Evolutionary conservation across 2,113 vertebrate genomes (phyloP), one percentile per base, ranked within the genome.

Genomic region (Patagioenas fasciata): DNA sequence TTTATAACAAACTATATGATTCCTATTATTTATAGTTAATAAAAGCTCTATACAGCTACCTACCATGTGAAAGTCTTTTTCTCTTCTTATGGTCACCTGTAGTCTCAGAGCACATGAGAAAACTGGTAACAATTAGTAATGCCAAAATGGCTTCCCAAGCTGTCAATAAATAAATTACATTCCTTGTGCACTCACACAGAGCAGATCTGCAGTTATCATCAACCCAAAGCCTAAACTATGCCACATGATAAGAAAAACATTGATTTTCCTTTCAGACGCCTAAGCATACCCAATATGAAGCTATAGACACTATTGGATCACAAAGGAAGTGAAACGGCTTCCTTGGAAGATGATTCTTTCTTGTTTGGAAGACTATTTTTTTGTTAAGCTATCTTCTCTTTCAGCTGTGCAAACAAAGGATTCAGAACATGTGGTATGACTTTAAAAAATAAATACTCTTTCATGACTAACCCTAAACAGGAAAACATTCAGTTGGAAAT

Each of bases 321-420:
- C 53, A 78, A 92, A 91, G 29, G 44, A 85, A 85, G 21, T 51
- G 66, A 92, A 82, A 95, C 15, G 40, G 25, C 51, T 77, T 21
- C 42, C 83, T 96, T 88, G 61, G 85, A 95, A 96, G 72, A 93
- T 15, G 40, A 53, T 53, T 81, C 12, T 79, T 94, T 91, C 48
- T 64, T 88, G 34, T 80, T 72, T 93, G 78, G 93, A 95, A 93
- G 75, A 77, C 29, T 80, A 5, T 73, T 83, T 65, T 93, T 95
- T 80, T 54, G 64, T 44, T 61, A 61, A 85, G 69, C 70, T 81
- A 81, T 88, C 85, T 91, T 84, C 77, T 82, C 73, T 95, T 85
- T 88, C 94, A 97, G 94, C 96, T 96, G 92, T 94, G 92, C 91
- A 96, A 96, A 97, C 85, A 97, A 94, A 90, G 80, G 50, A 62